Conservation (phyloP, 2,888 invertebrate species). For the Leptura quadrifasciata region DNA sequence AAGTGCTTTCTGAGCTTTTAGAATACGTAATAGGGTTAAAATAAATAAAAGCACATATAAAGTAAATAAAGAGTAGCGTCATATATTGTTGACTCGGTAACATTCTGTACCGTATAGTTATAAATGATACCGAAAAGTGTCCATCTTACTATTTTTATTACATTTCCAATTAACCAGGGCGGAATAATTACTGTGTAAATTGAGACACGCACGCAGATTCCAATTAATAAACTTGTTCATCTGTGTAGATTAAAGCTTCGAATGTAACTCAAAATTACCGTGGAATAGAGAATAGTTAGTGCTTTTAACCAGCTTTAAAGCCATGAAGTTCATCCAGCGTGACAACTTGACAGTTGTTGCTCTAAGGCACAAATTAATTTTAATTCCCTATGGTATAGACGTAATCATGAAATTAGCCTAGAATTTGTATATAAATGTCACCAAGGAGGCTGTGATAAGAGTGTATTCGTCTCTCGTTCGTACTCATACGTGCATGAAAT, state of each 20-base stretch:
- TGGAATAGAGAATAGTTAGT: not conserved
- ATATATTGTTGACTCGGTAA: too few relatives aligned
- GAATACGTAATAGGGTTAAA: too few relatives aligned
- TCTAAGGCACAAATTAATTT: conserved; percentile 24
- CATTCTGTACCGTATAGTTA: too few relatives aligned
- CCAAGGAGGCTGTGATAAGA: conserved; percentile 2
- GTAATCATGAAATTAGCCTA: conserved; percentile 10
- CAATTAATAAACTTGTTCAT: conserved; percentile 15
- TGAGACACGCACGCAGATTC: not conserved
- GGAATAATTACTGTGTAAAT: conserved; percentile 7
- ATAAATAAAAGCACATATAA: too few relatives aligned
- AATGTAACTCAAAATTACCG: conserved; percentile 25
- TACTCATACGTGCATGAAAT: not conserved
- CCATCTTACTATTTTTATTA: not conserved
- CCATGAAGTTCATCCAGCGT: conserved; percentile 20
- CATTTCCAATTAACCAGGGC: not conserved
- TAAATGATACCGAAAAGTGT: too few relatives aligned
- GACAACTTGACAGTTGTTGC: conserved; percentile 37
- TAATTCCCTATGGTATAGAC: conserved; percentile 14
- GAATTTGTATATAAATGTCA: not conserved
- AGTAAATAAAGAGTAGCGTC: too few relatives aligned
- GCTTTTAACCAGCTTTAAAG: conserved; percentile 6
- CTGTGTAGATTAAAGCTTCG: conserved; percentile 19
- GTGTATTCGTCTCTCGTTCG: not conserved
- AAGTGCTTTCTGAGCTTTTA: too few relatives aligned